Percentiles rank a stretch among this genome's conserved stretches.
Evolutionary conservation across 2,113 vertebrate genomes (phyloP).

Genomic region (Chauna torquata): DNA sequence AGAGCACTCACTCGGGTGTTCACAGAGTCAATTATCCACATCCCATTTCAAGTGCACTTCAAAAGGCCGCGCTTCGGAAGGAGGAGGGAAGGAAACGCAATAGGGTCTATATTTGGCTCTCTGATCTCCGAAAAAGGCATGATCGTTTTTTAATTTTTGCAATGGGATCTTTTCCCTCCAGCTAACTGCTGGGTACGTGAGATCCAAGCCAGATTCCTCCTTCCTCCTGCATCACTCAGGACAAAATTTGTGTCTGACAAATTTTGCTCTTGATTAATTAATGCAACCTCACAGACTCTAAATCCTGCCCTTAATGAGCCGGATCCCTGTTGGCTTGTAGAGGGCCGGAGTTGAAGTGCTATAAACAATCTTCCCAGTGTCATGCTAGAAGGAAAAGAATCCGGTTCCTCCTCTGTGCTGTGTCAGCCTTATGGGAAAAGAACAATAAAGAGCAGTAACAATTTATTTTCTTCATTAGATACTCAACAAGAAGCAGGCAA

Average conservation of each 20-base stretch:
- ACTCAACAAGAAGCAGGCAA: not conserved
- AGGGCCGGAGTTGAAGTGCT: slow-evolving; percentile 1
- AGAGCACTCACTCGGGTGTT: slow-evolving; percentile 11
- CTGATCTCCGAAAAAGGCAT: slow-evolving; percentile 31
- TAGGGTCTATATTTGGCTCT: slow-evolving; percentile 59
- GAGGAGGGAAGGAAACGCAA: slow-evolving; percentile 52
- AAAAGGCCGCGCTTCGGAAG: slow-evolving; percentile 46
- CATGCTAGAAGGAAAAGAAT: not conserved
- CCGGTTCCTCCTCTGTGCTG: not conserved
- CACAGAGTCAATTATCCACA: slow-evolving; percentile 55
- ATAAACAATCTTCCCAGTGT: slow-evolving; percentile 24
- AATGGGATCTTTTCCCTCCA: not conserved
- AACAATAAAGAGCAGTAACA: not conserved
- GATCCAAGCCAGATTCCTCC: not conserved
- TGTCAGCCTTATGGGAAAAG: slow-evolving; percentile 12
- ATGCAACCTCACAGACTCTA: not conserved
- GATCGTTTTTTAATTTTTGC: not conserved
- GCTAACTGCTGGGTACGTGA: not conserved
- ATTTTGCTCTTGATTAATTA: slow-evolving; percentile 7
- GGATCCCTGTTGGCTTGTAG: not conserved
- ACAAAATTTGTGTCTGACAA: not conserved
- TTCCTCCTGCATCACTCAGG: not conserved
- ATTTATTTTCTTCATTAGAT: slow-evolving; percentile 32
- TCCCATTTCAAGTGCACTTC: slow-evolving; percentile 65
- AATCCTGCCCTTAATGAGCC: slow-evolving; percentile 20